Evolutionary conservation across 2,888 invertebrate species (phyloP).

Genomic region (Polymixis flavicincta): DNA sequence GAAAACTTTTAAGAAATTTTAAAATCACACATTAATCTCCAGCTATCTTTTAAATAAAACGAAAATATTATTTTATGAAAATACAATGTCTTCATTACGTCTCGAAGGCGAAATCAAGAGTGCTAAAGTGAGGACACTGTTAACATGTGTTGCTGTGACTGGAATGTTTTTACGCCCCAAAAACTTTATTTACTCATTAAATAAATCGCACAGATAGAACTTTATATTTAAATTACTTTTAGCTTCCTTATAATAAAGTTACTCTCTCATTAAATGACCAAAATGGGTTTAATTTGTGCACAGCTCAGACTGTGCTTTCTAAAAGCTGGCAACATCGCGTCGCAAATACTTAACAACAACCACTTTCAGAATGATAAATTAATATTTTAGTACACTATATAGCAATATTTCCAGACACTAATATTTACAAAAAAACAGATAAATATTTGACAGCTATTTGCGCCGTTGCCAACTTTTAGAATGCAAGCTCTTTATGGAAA

Average conservation of each 20-base stretch:
- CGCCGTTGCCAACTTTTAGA: neutral
- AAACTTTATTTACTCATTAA: neutral
- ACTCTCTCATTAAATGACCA: neutral
- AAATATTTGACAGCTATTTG: neutral
- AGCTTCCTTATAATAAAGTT: too few species aligned
- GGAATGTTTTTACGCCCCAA: neutral
- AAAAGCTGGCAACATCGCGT: neutral
- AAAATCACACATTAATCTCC: neutral
- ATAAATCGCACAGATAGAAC: neutral
- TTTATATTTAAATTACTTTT: neutral
- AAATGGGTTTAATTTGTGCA: slow-evolving; percentile 9
- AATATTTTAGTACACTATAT: neutral
- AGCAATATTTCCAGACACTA: neutral
- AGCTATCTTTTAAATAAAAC: neutral
- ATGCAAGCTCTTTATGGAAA: neutral
- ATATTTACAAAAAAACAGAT: neutral
- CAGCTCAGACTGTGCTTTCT: neutral
- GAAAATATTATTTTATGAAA: neutral
- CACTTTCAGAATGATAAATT: neutral
- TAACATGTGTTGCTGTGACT: neutral
- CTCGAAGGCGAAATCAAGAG: neutral
- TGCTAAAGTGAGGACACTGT: neutral
- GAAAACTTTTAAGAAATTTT: neutral
- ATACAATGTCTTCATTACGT: neutral
- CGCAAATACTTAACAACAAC: neutral